These are phyloP conservation scores for Campoletis sonorensis DNA, from an alignment of 1,140 invertebrate genomes.

Conservation along the genomic window DNA sequence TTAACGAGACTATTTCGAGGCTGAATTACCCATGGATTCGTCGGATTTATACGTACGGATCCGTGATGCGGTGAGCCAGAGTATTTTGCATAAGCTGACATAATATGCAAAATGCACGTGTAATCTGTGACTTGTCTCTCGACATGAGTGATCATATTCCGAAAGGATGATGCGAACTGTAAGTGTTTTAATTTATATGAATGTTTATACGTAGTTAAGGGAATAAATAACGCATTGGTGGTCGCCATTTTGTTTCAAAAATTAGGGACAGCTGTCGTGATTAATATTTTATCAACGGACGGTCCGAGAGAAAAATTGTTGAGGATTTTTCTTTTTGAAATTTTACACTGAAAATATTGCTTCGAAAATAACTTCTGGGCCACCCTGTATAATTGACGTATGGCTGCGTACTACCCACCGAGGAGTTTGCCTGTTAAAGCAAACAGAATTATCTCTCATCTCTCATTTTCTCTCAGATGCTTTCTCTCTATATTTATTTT, in stretches of 20 bases:
- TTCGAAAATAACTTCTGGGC: too few species aligned
- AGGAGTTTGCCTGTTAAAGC: slow-evolving; percentile 31
- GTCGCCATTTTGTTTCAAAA: neutral
- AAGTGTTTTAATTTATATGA: too few species aligned
- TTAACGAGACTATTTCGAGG: neutral
- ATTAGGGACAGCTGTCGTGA: too few species aligned
- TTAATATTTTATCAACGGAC: neutral
- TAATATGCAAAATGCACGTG: slow-evolving; percentile 45
- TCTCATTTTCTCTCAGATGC: neutral
- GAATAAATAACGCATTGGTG: neutral
- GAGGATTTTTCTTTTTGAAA: too few species aligned
- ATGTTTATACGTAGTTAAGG: neutral
- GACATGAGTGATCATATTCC: slow-evolving; percentile 34
- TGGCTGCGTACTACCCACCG: neutral
- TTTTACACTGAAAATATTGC: too few species aligned
- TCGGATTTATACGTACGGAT: neutral
- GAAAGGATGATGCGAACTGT: slow-evolving; percentile 26
- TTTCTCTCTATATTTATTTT: neutral
- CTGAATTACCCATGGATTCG: neutral
- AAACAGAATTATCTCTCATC: slow-evolving; percentile 29
- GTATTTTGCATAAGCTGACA: slow-evolving; percentile 46
- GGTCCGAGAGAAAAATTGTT: neutral
- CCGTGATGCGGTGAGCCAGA: slow-evolving; percentile 17
- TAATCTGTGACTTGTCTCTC: slow-evolving; percentile 37
- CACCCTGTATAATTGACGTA: neutral